These are phyloP conservation scores for Pipistrellus pipistrellus DNA, from an alignment of 2,797 vertebrate genomes.

Conservation along the genomic window DNA sequence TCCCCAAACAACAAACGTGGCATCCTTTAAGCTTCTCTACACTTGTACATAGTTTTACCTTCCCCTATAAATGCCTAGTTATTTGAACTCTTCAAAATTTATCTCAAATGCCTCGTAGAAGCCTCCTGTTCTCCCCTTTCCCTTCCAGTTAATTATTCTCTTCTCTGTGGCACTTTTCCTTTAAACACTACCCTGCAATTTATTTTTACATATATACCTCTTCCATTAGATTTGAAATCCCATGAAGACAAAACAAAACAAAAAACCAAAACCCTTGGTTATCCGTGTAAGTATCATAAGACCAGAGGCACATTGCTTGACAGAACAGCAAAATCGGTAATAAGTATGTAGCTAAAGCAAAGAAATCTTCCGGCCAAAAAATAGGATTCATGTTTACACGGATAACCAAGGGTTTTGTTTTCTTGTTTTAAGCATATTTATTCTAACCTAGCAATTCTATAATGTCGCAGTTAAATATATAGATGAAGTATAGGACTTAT, in stretches of 20 bases:
- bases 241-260: background rate
- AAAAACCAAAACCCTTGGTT: background rate
- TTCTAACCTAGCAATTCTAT: background rate
- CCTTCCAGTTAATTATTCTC: background rate
- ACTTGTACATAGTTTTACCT: background rate
- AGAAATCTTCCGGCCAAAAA: conserved; percentile 13
- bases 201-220: background rate
- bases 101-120: background rate
- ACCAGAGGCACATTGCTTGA: background rate
- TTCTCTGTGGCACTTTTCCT: background rate
- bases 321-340: background rate
- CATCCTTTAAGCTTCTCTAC: background rate
- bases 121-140: rapidly evolving
- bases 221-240: conserved; percentile 23
- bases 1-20: background rate
- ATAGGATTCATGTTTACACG: background rate
- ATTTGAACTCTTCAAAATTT: conserved; percentile 33
- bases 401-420: too few relatives aligned
- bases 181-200: background rate
- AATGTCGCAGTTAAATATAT: background rate
- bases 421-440: background rate
- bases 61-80: background rate
- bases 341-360: background rate
- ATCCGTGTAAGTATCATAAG: background rate
- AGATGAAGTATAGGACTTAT: background rate